Evolutionary conservation across 2,797 vertebrate species (phyloP).

Genomic region (Hippopotamyrus pictus): DNA sequence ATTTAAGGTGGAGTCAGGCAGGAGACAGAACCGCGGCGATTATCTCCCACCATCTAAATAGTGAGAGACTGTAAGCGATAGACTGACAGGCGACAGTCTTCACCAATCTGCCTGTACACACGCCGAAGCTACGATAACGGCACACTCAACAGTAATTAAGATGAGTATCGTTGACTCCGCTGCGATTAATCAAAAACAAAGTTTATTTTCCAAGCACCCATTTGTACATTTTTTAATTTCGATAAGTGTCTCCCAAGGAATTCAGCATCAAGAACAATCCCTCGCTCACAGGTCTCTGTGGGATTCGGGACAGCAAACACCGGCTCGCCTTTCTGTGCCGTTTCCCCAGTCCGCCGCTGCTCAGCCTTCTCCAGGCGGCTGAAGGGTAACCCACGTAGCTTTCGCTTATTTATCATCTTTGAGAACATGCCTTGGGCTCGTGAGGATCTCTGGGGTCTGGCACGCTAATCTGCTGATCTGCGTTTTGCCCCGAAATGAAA

Average conservation of each 20-base stretch:
- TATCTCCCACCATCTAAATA: background rate
- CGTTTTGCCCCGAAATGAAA: constrained; percentile 15
- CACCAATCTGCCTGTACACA: background rate
- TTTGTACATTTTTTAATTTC: background rate
- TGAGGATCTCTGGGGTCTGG: constrained; percentile 20
- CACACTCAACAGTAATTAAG: background rate
- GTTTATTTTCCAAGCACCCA: background rate
- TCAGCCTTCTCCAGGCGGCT: background rate
- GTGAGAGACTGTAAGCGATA: background rate
- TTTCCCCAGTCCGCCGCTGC: background rate
- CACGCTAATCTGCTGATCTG: constrained; percentile 26
- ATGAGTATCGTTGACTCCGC: background rate
- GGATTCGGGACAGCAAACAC: too few species aligned
- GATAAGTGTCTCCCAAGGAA: background rate
- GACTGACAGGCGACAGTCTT: background rate
- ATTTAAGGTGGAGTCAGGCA: constrained; percentile 29
- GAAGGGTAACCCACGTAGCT: background rate
- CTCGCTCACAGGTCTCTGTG: background rate
- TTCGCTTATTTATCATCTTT: constrained; percentile 33
- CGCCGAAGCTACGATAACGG: background rate
- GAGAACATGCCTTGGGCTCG: constrained; percentile 17
- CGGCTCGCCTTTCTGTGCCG: background rate
- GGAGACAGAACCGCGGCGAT: background rate
- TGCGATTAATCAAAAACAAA: background rate
- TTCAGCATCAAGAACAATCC: background rate